Conservation (phyloP, 2,888 invertebrate genomes). For the Nebria salina region DNA sequence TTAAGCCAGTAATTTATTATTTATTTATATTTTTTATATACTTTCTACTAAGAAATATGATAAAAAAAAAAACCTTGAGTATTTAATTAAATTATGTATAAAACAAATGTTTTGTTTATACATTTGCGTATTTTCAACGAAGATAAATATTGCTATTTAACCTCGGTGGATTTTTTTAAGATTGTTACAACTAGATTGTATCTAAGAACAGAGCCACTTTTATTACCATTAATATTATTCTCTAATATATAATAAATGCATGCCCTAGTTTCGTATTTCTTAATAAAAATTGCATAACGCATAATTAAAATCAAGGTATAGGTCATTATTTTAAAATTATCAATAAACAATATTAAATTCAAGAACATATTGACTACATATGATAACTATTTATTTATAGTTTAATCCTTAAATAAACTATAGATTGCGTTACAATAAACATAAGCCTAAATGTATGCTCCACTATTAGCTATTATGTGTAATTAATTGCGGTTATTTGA, state of each 20-base stretch:
- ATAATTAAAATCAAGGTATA: neutral
- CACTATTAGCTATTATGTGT: too few species aligned
- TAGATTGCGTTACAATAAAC: neutral
- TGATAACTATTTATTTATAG: neutral
- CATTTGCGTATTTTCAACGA: too few species aligned
- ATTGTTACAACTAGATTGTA: neutral
- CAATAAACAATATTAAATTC: neutral
- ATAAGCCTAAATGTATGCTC: too few species aligned
- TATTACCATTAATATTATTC: neutral
- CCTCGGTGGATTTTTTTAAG: neutral
- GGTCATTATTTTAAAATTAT: neutral
- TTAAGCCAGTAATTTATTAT: too few species aligned
- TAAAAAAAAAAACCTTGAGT: too few species aligned
- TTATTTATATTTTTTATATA: too few species aligned
- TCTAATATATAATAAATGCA: neutral
- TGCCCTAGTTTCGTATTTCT: neutral
- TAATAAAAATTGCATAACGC: neutral
- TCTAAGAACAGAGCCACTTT: neutral
- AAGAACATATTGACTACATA: too few species aligned
- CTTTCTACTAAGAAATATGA: too few species aligned
- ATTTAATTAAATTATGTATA: too few species aligned
- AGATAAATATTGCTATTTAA: too few species aligned
- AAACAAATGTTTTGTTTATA: too few species aligned
- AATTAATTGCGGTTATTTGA: too few species aligned
- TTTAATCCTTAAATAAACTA: neutral